These are phyloP conservation scores for Pseudopodoces humilis DNA, from an alignment of 2,113 vertebrate species.

Conservation along the genomic window DNA sequence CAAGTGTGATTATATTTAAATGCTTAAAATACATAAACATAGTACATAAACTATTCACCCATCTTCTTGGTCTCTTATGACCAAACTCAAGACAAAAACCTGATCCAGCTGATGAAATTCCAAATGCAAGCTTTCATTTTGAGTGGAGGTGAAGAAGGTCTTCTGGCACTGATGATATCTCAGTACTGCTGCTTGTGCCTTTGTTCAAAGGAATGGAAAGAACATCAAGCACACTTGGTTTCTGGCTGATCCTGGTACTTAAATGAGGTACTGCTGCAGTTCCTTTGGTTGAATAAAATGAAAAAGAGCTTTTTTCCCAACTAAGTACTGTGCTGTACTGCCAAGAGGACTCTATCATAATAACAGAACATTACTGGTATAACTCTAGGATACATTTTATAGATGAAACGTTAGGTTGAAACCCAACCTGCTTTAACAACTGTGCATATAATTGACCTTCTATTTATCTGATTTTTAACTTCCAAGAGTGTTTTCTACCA, in stretches of 20 bases:
- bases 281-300: neutral
- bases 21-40: neutral
- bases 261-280: neutral
- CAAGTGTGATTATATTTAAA: neutral
- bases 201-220: neutral
- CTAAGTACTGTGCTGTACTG: neutral
- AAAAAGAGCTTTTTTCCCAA: neutral
- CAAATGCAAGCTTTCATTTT: neutral
- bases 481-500: neutral
- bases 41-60: neutral
- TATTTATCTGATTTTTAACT: neutral
- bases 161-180: neutral
- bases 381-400: neutral
- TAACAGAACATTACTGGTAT: neutral
- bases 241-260: neutral
- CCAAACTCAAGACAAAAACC: neutral
- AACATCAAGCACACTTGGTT: neutral
- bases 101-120: neutral
- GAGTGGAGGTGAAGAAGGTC: neutral
- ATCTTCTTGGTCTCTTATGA: neutral
- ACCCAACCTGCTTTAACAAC: neutral
- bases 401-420: neutral
- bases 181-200: neutral
- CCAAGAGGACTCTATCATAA: neutral
- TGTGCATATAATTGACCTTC: neutral